Evolutionary conservation across 2,797 vertebrate species (phyloP), one percentile per base, ranked within the genome.

Genomic region (Microctenopoma steveboyesi): DNA sequence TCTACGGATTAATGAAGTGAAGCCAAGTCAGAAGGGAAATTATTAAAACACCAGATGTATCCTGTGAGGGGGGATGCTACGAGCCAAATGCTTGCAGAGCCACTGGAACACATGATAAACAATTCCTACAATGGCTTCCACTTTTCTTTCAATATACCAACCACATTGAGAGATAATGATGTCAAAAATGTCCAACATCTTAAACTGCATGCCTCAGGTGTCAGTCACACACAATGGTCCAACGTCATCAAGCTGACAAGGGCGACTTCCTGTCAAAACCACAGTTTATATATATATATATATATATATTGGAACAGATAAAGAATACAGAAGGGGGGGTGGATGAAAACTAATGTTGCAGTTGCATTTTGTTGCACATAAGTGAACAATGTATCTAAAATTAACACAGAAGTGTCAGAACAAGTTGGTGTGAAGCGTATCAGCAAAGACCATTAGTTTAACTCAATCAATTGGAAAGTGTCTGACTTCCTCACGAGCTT

Each of bases 261-360:
- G 1, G 30, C 8, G 28, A 40, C 53, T 68, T 60, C 58, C 70
- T 47, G 62, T 59, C 7, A 10, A 59, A 64, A 54, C 61, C 50
- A 52, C 37, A 8, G 25, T 48, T 45, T 40, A 62, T 35, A 18
- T 18, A 18, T 18, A 18, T 18, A 18, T 18, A 18, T 18, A 18
- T 18, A 18, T 18, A 18, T 18, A 18, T 7, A 46, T 48, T 28
- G 18, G 3, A 9, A 33, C n/a, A 9, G 37, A 50, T 0, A 18
- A 15, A 4, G 40, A 15, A 9, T 5, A 53, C 7, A 2, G 3
- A 1, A 6, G 16, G 15, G 0, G 1, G 9, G 40, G 39, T 14
- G 12, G 5, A 59, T 15, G 25, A 48, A 0, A 28, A 3, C 0
- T 1, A 15, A 15, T 59, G 2, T 16, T 3, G 4, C 25, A 8